Evolutionary conservation across 2,888 invertebrate genomes (phyloP).

Genomic region (Acrobasis suavella): DNA sequence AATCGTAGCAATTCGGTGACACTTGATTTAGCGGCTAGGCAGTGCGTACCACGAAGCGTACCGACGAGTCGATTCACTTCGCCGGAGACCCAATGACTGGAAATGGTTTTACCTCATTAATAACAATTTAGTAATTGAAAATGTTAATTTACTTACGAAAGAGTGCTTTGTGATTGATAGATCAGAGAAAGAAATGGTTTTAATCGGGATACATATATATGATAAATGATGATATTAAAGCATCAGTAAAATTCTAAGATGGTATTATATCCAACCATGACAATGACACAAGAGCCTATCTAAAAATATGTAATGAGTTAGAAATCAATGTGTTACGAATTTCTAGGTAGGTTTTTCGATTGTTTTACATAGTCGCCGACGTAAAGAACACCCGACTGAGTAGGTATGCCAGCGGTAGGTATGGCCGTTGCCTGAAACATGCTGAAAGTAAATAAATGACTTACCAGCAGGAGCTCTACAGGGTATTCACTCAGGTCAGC

Average conservation of each 20-base stretch:
- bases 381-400: no score
- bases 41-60: constrained; percentile 1
- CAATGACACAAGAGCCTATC: no score
- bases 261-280: no score
- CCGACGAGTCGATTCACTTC: neutral
- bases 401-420: no score
- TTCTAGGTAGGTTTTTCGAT: no score
- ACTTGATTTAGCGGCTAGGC: neutral
- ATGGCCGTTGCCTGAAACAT: neutral
- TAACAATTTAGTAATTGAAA: neutral
- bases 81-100: neutral
- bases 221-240: no score
- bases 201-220: no score
- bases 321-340: no score
- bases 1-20: constrained; percentile 2
- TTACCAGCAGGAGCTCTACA: constrained; percentile 33
- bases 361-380: no score
- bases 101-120: neutral
- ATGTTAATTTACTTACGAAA: neutral
- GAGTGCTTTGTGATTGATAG: neutral
- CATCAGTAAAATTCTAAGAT: no score
- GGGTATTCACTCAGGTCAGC: constrained; percentile 50
- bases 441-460: constrained; percentile 10
- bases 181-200: neutral
- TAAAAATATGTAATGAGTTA: no score